These are phyloP conservation scores for Propithecus coquereli DNA, from an alignment of 2,113 vertebrate species.

Conservation along the genomic window DNA sequence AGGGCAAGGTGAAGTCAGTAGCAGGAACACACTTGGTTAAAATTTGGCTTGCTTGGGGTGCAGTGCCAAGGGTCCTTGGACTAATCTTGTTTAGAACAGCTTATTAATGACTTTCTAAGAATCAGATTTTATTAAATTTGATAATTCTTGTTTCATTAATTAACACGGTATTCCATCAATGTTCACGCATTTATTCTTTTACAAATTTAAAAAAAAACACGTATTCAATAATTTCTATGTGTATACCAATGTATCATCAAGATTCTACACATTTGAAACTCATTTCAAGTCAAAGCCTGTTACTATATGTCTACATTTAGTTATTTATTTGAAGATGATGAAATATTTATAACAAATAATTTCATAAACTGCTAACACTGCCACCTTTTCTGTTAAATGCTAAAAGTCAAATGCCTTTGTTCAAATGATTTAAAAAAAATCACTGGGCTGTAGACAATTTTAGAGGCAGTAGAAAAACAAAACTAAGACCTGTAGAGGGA, in stretches of 20 bases:
- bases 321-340: neutral
- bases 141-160: neutral
- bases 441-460: neutral
- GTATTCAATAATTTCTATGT: neutral
- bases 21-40: neutral
- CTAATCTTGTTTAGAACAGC: neutral
- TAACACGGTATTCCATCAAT: neutral
- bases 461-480: neutral
- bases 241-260: neutral
- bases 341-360: constrained; percentile 1
- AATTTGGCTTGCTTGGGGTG: neutral
- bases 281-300: neutral
- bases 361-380: neutral
- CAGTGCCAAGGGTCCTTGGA: neutral
- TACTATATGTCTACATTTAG: neutral
- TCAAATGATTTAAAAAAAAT: neutral
- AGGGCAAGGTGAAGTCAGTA: neutral
- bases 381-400: neutral
- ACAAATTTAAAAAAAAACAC: neutral
- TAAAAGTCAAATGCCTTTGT: neutral
- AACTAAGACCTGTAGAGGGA: neutral
- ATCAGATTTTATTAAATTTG: neutral
- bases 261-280: neutral
- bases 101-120: neutral
- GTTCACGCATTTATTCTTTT: neutral